Evolutionary conservation across 1,140 invertebrate genomes (phyloP).

Genomic region (Drosophila nigrodunni): DNA sequence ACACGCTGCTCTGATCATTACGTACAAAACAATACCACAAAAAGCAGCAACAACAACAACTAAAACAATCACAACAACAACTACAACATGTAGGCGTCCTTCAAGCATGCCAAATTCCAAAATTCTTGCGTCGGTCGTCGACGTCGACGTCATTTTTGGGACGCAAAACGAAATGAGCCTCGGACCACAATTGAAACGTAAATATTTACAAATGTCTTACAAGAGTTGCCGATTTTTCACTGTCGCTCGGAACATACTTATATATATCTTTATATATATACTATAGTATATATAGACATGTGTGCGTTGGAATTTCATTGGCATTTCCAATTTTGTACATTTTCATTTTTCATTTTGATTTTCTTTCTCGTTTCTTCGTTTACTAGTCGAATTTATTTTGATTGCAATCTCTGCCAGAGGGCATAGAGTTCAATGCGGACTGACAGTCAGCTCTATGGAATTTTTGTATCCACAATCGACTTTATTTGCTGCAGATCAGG

Average conservation of each 20-base stretch:
- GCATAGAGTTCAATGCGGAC: constrained; percentile 34
- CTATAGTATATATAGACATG: constrained; percentile 3
- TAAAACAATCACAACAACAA: constrained; percentile 33
- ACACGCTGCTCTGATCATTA: constrained; percentile 18
- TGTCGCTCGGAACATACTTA: constrained; percentile 49
- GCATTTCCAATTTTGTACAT: constrained; percentile 71
- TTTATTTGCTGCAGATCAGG: constrained; percentile 47
- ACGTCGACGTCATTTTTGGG: constrained; percentile 68
- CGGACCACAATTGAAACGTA: constrained; percentile 55
- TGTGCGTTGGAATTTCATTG: constrained; percentile 73
- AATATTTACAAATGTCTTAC: constrained; percentile 81
- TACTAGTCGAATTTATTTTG: constrained; percentile 30
- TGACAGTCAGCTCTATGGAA: constrained; percentile 29
- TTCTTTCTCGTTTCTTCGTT: constrained; percentile 1
- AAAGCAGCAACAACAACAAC: constrained; percentile 26
- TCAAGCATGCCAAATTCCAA: constrained; percentile 79
- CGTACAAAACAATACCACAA: constrained; percentile 34
- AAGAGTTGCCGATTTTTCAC: constrained; percentile 71
- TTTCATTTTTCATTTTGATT: constrained; percentile 36
- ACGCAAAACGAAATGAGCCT: not conserved
- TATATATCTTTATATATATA: constrained; percentile 8
- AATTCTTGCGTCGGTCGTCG: constrained; percentile 81
- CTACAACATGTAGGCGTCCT: constrained; percentile 71
- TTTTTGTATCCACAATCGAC: constrained; percentile 37
- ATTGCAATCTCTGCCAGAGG: not conserved